A percentile compares a stretch with the other conserved stretches of the same genome.
phyloP scores from a whole-genome alignment of 2,113 vertebrate genomes.

The Serinus canaria region DNA sequence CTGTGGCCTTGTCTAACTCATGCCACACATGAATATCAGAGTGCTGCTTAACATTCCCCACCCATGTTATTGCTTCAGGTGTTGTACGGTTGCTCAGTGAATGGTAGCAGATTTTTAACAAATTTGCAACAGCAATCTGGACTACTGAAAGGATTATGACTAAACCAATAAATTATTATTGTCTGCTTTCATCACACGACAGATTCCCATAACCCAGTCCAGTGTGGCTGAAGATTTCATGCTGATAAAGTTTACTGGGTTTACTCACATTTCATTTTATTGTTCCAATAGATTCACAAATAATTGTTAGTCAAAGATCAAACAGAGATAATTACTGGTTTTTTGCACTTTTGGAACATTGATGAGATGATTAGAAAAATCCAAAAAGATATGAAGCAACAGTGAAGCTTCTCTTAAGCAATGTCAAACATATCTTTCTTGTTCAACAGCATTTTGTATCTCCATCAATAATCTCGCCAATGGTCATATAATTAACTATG shows the following conservation, averaged over 20 bases:
- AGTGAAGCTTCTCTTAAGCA: neutral
- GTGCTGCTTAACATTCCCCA: conserved; percentile 30
- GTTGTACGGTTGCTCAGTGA: conserved; percentile 24
- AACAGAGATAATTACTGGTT: conserved; percentile 32
- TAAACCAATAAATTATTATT: conserved; percentile 53
- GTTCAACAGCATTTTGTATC: conserved; percentile 60
- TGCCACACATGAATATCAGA: neutral
- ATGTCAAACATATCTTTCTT: conserved; percentile 60
- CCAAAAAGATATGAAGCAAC: conserved; percentile 42
- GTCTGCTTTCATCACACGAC: conserved; percentile 37
- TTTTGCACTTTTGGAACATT: conserved; percentile 54
- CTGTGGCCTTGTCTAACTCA: neutral
- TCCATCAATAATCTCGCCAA: conserved; percentile 28
- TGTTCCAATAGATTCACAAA: conserved; percentile 32
- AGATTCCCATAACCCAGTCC: conserved; percentile 42
- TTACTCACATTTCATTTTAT: neutral
- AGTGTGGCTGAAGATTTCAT: conserved; percentile 23
- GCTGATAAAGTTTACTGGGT: neutral
- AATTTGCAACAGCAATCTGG: conserved; percentile 61
- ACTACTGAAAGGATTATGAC: conserved; percentile 63
- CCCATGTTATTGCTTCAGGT: conserved; percentile 57
- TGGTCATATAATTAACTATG: conserved; percentile 53
- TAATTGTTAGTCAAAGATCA: conserved; percentile 60
- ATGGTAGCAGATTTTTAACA: conserved; percentile 64
- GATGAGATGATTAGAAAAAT: conserved; percentile 53